Evolutionary conservation across 2,888 invertebrate genomes (phyloP), one percentile per base, ranked within the genome.

Genomic region (Nomada fabriciana): DNA sequence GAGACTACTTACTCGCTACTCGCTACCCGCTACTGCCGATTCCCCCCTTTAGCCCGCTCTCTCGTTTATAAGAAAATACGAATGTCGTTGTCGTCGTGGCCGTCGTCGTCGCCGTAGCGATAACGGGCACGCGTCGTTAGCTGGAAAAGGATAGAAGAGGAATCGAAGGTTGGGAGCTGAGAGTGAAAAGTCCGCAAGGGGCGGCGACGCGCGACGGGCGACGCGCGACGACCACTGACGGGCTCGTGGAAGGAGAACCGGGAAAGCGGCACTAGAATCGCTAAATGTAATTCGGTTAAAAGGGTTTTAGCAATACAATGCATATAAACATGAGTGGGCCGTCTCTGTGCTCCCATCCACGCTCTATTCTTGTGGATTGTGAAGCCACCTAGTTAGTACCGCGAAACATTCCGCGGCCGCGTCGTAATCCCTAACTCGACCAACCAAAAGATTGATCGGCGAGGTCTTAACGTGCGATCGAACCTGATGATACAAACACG

Each of bases 241-340:
- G 61, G 67, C 80, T 67, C 5, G 36, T 13, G 70, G 64, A 60
- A 61, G 65, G 67, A 63, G 80, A 64, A 64, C 42, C 47, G 57
- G 77, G 86, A 80, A 90, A 90, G 83, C 90, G 90, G 89, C 89
- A 92, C 89, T 91, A 88, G 93, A 93, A 93, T 93, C 91, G 91
- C 93, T 93, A 93, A 93, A 93, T 93, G 93, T 93, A 93, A 93
- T 93, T 93, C 92, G 91, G 93, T 93, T 93, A 93, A 93, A 93
- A 93, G 93, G 93, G 93, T 93, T 93, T 93, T 93, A 93, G 93
- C 92, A 93, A 93, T 93, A 93, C 93, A 93, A 93, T 93, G 93
- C 93, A 93, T 93, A 93, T 93, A 93, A 92, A 93, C 93, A 93
- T 93, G 93, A 93, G 93, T 90, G 86, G 86, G 88, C 88, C 87